Base-by-base conservation (phyloP, 1,140 invertebrate species). In the Zaprionus vittiger region DNA sequence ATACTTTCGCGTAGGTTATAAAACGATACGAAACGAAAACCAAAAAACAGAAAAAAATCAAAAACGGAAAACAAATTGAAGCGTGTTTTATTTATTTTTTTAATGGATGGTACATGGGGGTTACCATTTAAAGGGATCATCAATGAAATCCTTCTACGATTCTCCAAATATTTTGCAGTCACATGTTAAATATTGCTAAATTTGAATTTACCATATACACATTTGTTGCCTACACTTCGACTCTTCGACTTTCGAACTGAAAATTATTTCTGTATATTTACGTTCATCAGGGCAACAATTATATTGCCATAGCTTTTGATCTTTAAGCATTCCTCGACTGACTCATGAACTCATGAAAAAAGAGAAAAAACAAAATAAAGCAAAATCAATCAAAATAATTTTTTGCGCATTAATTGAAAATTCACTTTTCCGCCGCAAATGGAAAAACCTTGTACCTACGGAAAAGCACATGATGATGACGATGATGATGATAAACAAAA, bases 401-500 rank as follows among this genome's bases (percentile, higher is more conserved):
- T 55, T 73, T 55, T 57, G 47, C 54, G 55, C 62, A 44, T 34
- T 68, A 64, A 70, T 71, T 57, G 38, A 41, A 73, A 37, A 64
- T 66, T 66, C 24, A 79, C 60, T 72, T 56, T 26, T 63, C 20
- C 47, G n/a, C 34, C 37, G 37, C 55, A 52, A 68, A 66, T 62
- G 31, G 31, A 62, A 73, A 61, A 38, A 59, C 31, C 47, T 52
- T 52, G 24, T 37, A 62, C 34, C 28, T 6, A 17, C 26, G 26
- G 47, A 41, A 56, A 56, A 49, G 4, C 52, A 57, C n/a, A 60
- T 77, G 66, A 64, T 4, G 47, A 77, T 62, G 38, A 63, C 49
- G 41, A 28, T 38, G 52, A 71, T 69, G 41, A 74, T 73, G 37
- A 72, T 86, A 87, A 83, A 86, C 83, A 85, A 85, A 81, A 74